Evolutionary conservation across 92 coral and sea anemone genomes (phyloP).

Genomic region (Muricea muricata): DNA sequence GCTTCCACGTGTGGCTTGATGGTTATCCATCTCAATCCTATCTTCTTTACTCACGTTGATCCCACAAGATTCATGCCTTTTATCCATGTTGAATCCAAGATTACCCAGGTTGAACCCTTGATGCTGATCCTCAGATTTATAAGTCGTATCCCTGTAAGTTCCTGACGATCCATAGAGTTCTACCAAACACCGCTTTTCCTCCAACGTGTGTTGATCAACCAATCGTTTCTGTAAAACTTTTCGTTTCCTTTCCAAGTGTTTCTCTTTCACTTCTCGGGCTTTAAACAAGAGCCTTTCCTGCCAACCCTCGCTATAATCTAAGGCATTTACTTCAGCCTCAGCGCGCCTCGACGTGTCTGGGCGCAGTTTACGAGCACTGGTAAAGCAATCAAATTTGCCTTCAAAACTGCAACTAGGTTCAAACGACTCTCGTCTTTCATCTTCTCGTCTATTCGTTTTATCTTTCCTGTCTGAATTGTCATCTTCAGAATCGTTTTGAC

Average conservation of each 20-base stretch:
- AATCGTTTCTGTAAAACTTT: slow-evolving; percentile 25
- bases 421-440: background rate
- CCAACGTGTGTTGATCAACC: background rate
- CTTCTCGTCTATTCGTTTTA: background rate
- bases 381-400: background rate
- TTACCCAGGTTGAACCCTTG: background rate
- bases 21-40: background rate
- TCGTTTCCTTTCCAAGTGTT: slow-evolving; percentile 26
- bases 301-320: slow-evolving; percentile 39
- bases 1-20: background rate
- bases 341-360: background rate
- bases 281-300: slow-evolving; percentile 31
- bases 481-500: background rate
- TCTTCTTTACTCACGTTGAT: background rate
- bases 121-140: background rate
- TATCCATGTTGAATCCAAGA: background rate
- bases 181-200: slow-evolving; percentile 25
- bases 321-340: background rate
- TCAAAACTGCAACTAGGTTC: slow-evolving; percentile 3
- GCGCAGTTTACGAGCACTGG: background rate
- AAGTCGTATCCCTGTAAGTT: background rate
- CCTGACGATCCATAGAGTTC: background rate
- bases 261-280: slow-evolving; percentile 1
- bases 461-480: background rate
- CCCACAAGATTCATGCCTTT: background rate